These are phyloP conservation scores for Drosophila equinoxialis DNA, from an alignment of 1,140 invertebrate genomes.

Conservation along the genomic window DNA sequence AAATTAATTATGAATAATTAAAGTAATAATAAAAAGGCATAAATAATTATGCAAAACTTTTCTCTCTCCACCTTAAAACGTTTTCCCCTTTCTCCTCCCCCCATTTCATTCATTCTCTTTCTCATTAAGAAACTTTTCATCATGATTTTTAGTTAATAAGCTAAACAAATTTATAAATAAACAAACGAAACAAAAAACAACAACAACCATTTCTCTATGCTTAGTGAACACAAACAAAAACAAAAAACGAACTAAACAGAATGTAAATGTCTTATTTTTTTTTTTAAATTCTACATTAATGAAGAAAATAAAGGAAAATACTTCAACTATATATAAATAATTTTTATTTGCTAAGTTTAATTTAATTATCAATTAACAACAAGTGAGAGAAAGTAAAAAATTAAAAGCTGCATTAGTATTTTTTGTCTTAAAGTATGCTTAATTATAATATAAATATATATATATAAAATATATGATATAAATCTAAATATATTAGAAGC, in stretches of 20 bases:
- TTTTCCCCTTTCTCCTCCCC: background rate
- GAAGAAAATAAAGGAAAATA: background rate
- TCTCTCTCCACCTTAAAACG: background rate
- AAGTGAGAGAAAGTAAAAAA: slow-evolving; percentile 19
- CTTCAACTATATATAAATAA: background rate
- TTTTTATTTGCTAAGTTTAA: slow-evolving; percentile 36
- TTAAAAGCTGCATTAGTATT: slow-evolving; percentile 56
- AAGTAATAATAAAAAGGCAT: background rate
- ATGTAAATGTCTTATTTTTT: slow-evolving; percentile 1
- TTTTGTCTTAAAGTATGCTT: slow-evolving; percentile 48
- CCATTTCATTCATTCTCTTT: background rate
- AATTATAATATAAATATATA: slow-evolving; percentile 42
- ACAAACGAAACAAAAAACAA: background rate
- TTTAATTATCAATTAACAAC: slow-evolving; percentile 15
- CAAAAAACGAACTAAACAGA: background rate
- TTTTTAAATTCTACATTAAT: slow-evolving; percentile 3
- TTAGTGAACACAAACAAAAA: background rate
- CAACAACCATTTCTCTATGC: background rate
- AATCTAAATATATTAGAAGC: slow-evolving; percentile 45
- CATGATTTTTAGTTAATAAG: slow-evolving; percentile 7
- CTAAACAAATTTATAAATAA: slow-evolving; percentile 2
- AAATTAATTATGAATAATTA: slow-evolving; percentile 7
- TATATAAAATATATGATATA: slow-evolving; percentile 36
- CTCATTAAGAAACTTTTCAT: background rate
- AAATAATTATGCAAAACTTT: background rate